phyloP scores from a whole-genome alignment of 2,113 vertebrate genomes.

The Neotoma lepida region DNA sequence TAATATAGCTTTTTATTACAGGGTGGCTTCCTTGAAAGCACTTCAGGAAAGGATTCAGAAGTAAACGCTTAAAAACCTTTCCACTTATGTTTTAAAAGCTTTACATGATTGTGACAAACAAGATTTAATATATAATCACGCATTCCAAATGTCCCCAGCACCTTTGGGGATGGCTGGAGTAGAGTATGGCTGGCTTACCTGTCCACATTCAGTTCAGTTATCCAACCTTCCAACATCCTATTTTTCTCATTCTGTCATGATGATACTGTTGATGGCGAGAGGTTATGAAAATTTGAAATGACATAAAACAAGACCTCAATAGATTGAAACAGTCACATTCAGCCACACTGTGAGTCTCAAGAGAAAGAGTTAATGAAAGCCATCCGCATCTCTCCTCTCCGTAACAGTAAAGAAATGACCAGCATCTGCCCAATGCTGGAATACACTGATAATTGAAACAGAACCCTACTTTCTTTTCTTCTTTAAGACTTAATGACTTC shows the following conservation, averaged over 20 bases:
- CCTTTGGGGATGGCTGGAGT: background rate
- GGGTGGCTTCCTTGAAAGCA: background rate
- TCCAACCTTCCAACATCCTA: background rate
- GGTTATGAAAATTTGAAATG: constrained; percentile 40
- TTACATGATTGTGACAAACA: background rate
- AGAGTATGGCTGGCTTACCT: background rate
- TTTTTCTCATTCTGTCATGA: background rate
- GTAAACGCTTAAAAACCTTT: background rate
- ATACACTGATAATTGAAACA: background rate
- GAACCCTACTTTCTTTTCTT: background rate
- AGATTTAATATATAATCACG: background rate
- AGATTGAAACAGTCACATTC: background rate
- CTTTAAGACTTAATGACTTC: background rate
- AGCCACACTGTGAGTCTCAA: background rate
- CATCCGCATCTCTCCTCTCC: background rate
- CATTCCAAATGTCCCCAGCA: no score
- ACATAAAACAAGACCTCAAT: background rate
- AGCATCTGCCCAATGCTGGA: background rate
- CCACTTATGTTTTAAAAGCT: background rate
- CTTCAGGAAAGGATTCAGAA: background rate
- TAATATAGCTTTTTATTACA: background rate
- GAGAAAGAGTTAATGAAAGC: background rate
- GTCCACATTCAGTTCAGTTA: constrained; percentile 9
- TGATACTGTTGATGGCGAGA: constrained; percentile 20
- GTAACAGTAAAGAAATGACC: background rate